phyloP scores from a whole-genome alignment of 2,888 invertebrate species.

The Brachylomia viminalis region DNA sequence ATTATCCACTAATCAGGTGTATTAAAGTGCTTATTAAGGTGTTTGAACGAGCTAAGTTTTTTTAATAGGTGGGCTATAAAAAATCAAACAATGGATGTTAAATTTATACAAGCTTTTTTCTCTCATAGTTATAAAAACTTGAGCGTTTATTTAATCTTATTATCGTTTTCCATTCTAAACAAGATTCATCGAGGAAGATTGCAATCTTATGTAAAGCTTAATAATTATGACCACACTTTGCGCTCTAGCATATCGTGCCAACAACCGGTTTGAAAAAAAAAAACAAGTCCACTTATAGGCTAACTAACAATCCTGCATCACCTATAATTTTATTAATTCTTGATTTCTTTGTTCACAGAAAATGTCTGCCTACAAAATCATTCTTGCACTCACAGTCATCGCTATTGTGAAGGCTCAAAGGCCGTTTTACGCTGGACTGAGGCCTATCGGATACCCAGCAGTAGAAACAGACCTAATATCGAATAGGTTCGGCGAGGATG shows the following conservation, averaged over 20 bases:
- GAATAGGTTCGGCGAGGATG: conserved; percentile 89
- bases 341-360: conserved; percentile 67
- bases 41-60: too few relatives aligned
- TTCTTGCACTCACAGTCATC: conserved; percentile 71
- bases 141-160: not conserved
- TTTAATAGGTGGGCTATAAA: not conserved
- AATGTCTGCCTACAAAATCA: conserved; percentile 76
- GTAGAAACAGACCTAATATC: conserved; percentile 80
- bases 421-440: conserved; percentile 91
- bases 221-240: not conserved
- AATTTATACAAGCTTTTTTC: not conserved
- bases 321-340: conserved; percentile 31
- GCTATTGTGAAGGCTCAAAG: conserved; percentile 89
- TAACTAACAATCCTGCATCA: conserved; percentile 2
- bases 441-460: conserved; percentile 91
- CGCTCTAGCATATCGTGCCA: not conserved
- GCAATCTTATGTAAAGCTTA: not conserved
- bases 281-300: conserved; percentile 17
- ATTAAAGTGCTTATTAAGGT: not conserved
- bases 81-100: conserved; percentile 13
- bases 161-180: not conserved
- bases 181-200: not conserved
- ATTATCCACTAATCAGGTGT: not conserved
- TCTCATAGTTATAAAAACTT: conserved; percentile 8
- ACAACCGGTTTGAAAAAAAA: conserved; percentile 37